phyloP scores from a whole-genome alignment of 2,888 invertebrate species.

The Augiades crinisus region DNA sequence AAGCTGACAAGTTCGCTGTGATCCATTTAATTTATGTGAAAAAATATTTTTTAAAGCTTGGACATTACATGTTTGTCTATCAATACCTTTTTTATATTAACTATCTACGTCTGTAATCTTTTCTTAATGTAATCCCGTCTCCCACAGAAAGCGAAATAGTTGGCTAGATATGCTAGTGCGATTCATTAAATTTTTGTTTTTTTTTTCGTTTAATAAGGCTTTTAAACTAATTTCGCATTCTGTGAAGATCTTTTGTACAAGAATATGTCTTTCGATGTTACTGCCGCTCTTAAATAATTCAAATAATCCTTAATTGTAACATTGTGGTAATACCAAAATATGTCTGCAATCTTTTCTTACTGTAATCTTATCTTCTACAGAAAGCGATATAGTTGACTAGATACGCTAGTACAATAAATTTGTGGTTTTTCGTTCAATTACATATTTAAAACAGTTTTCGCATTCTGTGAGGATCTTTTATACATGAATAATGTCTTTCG shows the following conservation, averaged over 20 bases:
- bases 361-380: no score
- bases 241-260: slow-evolving; percentile 9
- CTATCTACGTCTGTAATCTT: not conserved
- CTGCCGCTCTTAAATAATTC: slow-evolving; percentile 13
- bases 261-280: slow-evolving; percentile 14
- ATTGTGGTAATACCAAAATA: slow-evolving; percentile 24
- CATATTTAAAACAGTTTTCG: no score
- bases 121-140: not conserved
- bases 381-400: no score
- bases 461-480: no score
- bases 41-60: slow-evolving; percentile 22
- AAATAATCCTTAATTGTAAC: slow-evolving; percentile 11
- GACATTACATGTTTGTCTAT: slow-evolving; percentile 5
- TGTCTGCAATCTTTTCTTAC: no score
- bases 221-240: slow-evolving; percentile 17
- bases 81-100: not conserved
- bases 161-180: slow-evolving; percentile 5
- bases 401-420: no score
- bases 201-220: not conserved
- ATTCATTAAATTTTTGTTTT: not conserved
- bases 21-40: slow-evolving; percentile 32
- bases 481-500: no score
- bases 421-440: no score
- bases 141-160: slow-evolving; percentile 16
- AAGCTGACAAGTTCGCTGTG: slow-evolving; percentile 46